Evolutionary conservation across 2,888 invertebrate genomes (phyloP).

Genomic region (Seira sanloemensis): DNA sequence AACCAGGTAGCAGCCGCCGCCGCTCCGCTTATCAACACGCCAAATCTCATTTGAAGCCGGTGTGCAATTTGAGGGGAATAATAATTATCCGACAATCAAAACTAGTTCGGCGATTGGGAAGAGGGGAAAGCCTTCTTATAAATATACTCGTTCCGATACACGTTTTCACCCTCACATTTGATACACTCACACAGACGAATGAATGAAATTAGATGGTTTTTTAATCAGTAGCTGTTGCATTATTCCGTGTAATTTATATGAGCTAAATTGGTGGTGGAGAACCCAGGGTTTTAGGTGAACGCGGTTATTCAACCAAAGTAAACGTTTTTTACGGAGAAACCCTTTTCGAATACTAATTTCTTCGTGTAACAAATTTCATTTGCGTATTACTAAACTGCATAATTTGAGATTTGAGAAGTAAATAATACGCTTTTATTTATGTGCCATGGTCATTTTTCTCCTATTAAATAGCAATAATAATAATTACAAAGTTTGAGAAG

Average conservation of each 20-base stretch:
- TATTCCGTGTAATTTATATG: background rate
- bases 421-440: background rate
- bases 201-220: background rate
- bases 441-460: background rate
- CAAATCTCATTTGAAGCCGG: slow-evolving; percentile 73
- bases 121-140: slow-evolving; percentile 1
- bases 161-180: background rate
- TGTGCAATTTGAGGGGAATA: slow-evolving; percentile 70
- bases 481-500: background rate
- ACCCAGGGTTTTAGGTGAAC: background rate
- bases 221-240: background rate
- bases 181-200: background rate
- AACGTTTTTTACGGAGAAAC: background rate
- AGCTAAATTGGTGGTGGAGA: background rate
- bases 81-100: slow-evolving; percentile 70
- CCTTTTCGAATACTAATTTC: background rate
- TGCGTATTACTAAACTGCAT: too few relatives aligned
- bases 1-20: background rate
- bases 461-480: background rate
- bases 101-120: slow-evolving; percentile 23
- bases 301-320: background rate
- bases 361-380: too few relatives aligned
- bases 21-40: slow-evolving; percentile 70
- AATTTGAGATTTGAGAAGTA: too few relatives aligned
- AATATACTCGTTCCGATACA: background rate